Evolutionary conservation across 2,797 vertebrate species (phyloP).

Genomic region (Protosalanx chinensis): DNA sequence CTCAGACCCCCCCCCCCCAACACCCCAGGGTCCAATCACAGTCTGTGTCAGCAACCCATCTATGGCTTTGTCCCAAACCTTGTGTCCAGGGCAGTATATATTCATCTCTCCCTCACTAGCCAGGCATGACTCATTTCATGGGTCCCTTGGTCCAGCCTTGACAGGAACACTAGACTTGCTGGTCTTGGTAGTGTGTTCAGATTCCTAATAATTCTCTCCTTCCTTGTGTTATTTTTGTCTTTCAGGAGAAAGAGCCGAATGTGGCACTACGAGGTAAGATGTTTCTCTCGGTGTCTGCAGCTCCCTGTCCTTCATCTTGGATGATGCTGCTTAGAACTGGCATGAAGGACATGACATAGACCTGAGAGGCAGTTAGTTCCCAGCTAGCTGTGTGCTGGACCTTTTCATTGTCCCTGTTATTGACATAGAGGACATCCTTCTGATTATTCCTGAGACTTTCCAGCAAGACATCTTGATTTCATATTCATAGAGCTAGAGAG

Average conservation of each 20-base stretch:
- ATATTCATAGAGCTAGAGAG: neutral
- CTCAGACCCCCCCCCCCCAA: constrained; percentile 12
- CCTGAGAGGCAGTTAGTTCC: neutral
- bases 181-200: constrained; percentile 30
- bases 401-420: neutral
- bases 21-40: constrained; percentile 53
- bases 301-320: constrained; percentile 12
- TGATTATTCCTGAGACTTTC: too few relatives aligned
- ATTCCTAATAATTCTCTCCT: constrained; percentile 32
- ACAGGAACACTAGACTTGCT: constrained; percentile 20
- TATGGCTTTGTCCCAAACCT: constrained; percentile 58
- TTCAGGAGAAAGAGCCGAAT: constrained; percentile 92
- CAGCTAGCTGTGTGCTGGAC: neutral
- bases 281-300: constrained; percentile 18
- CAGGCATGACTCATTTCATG: constrained; percentile 50
- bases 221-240: constrained; percentile 47
- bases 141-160: constrained; percentile 39
- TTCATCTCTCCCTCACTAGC: constrained; percentile 65
- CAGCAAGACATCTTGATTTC: neutral
- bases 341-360: neutral
- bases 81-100: constrained; percentile 48
- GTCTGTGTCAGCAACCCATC: constrained; percentile 58
- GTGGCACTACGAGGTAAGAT: constrained; percentile 94
- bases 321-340: constrained; percentile 10
- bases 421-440: neutral